Conservation (phyloP, 2,797 vertebrate species). For the Crocodylus rhombifer region DNA sequence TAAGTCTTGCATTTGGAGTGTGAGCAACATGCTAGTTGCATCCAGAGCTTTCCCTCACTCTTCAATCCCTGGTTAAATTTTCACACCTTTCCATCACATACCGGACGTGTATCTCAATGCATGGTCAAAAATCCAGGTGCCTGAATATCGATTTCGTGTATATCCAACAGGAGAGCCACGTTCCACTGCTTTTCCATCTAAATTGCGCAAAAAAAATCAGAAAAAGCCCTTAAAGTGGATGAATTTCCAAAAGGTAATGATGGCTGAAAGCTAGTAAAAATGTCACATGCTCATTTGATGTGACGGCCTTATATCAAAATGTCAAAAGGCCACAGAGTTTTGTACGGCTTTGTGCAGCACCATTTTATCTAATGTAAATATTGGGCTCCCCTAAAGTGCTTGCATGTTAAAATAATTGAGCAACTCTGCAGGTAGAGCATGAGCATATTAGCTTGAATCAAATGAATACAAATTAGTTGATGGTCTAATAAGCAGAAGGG, state of each 20-base stretch:
- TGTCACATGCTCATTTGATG: background rate
- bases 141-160: conserved; percentile 74
- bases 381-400: background rate
- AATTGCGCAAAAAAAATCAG: conserved; percentile 74
- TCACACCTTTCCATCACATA: conserved; percentile 70
- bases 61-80: conserved; percentile 56
- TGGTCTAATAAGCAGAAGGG: conserved; percentile 15
- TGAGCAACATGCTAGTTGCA: background rate
- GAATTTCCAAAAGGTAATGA: conserved; percentile 51
- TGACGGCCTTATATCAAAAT: background rate
- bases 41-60: conserved; percentile 39
- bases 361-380: background rate
- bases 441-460: background rate
- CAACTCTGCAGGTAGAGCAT: conserved; percentile 3
- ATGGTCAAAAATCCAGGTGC: conserved; percentile 80
- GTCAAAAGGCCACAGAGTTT: conserved; percentile 8
- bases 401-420: background rate
- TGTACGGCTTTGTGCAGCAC: background rate
- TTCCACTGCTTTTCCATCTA: conserved; percentile 76
- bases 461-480: background rate
- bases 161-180: conserved; percentile 67
- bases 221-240: conserved; percentile 73
- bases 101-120: conserved; percentile 70
- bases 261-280: conserved; percentile 53
- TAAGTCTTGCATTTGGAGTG: background rate